These are phyloP conservation scores for Channa striata DNA, from an alignment of 2,797 vertebrate genomes.

Conservation along the genomic window DNA sequence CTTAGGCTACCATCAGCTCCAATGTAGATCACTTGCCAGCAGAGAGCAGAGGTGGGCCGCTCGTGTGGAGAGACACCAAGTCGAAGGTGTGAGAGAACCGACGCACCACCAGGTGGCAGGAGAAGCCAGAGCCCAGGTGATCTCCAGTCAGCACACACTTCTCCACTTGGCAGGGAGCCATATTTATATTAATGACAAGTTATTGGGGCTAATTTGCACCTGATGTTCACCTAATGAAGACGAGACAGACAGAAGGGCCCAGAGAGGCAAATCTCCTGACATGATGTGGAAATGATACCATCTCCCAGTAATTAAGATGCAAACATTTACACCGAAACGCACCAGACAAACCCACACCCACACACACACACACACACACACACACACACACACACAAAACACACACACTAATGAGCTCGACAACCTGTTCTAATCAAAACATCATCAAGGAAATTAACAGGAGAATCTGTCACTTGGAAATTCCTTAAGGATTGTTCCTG, in stretches of 20 bases:
- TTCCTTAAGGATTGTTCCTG: neutral
- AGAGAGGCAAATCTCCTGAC: slow-evolving; percentile 75
- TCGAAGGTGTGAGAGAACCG: rapidly evolving
- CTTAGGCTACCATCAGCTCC: slow-evolving; percentile 66
- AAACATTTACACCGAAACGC: slow-evolving; percentile 52
- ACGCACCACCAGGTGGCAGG: slow-evolving; percentile 49
- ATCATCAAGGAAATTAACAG: slow-evolving; percentile 59
- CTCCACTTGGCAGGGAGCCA: slow-evolving; percentile 78
- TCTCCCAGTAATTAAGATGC: slow-evolving; percentile 76
- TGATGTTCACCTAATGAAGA: slow-evolving; percentile 87
- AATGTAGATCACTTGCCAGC: slow-evolving; percentile 65
- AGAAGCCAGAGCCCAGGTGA: slow-evolving; percentile 14
- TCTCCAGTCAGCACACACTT: slow-evolving; percentile 40
- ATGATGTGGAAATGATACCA: slow-evolving; percentile 66
- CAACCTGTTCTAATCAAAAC: slow-evolving; percentile 72
- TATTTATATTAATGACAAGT: slow-evolving; percentile 71
- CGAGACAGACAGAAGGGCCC: slow-evolving; percentile 66
- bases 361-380: slow-evolving; percentile 23
- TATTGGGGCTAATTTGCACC: slow-evolving; percentile 84
- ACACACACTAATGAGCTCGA: slow-evolving; percentile 64
- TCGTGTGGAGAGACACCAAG: rapidly evolving
- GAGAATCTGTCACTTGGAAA: slow-evolving; percentile 23
- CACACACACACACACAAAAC: slow-evolving; percentile 38
- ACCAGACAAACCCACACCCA: slow-evolving; percentile 15
- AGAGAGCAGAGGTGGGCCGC: slow-evolving; percentile 62